Evolutionary conservation across 2,888 invertebrate species (phyloP).

Genomic region (Ochlodes sylvanus): DNA sequence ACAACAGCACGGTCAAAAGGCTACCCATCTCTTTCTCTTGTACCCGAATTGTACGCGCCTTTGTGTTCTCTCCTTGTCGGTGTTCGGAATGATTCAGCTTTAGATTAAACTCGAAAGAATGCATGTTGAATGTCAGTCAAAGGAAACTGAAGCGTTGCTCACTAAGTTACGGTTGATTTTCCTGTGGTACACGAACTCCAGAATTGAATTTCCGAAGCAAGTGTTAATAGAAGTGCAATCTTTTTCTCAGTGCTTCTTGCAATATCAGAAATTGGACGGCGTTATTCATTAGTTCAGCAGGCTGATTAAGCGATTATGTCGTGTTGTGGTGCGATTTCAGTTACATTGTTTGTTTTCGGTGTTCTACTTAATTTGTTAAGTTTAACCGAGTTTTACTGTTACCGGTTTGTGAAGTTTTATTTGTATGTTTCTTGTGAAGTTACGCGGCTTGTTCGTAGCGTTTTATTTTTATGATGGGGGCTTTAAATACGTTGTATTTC

Average conservation of each 20-base stretch:
- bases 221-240: conserved; percentile 73
- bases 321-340: conserved; percentile 44
- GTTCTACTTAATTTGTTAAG: conserved; percentile 36
- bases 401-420: conserved; percentile 14
- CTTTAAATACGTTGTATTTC: background rate
- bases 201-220: conserved; percentile 73
- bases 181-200: conserved; percentile 33
- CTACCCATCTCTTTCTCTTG: conserved; percentile 59
- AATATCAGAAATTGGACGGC: conserved; percentile 62
- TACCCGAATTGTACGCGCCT: conserved; percentile 50
- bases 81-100: conserved; percentile 73
- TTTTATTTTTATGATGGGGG: conserved; percentile 6
- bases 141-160: conserved; percentile 43
- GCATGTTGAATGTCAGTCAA: conserved; percentile 49
- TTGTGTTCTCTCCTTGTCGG: conserved; percentile 62
- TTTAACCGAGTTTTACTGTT: conserved; percentile 35
- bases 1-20: conserved; percentile 50
- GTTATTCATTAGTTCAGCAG: conserved; percentile 56
- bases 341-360: conserved; percentile 32
- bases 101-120: conserved; percentile 56
- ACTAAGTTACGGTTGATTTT: conserved; percentile 45
- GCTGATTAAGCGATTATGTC: conserved; percentile 47
- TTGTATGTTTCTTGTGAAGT: conserved; percentile 12
- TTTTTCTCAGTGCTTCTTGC: conserved; percentile 60
- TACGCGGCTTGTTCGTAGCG: background rate